Percentiles rank a stretch among this genome's conserved stretches.
These are phyloP conservation scores for Poeciliopsis retropinna DNA, from an alignment of 2,113 vertebrate species.

Conservation along the genomic window DNA sequence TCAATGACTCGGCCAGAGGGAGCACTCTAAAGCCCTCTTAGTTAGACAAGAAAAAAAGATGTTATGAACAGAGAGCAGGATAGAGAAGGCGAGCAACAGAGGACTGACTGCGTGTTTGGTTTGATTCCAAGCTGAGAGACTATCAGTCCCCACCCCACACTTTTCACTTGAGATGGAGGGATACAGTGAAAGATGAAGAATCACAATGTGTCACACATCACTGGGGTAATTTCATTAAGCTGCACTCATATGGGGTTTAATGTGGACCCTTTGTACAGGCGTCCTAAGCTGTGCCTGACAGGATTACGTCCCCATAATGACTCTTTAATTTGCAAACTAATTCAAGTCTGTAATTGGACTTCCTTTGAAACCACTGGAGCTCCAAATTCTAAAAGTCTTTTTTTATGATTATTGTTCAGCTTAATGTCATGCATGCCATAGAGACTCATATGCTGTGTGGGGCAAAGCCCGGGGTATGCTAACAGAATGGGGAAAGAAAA, in stretches of 20 bases:
- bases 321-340: slow-evolving; percentile 98
- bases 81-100: slow-evolving; percentile 30
- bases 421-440: slow-evolving; percentile 85
- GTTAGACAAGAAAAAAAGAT: slow-evolving; percentile 39
- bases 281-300: slow-evolving; percentile 84
- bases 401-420: slow-evolving; percentile 89
- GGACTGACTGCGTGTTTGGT: slow-evolving; percentile 51
- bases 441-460: slow-evolving; percentile 73
- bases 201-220: slow-evolving; percentile 69
- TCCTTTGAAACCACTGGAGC: slow-evolving; percentile 93
- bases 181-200: slow-evolving; percentile 66
- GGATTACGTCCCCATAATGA: slow-evolving; percentile 95
- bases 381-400: slow-evolving; percentile 88
- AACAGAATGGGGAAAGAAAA: background rate
- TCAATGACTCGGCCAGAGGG: slow-evolving; percentile 74
- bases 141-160: slow-evolving; percentile 41
- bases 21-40: slow-evolving; percentile 64
- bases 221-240: slow-evolving; percentile 79
- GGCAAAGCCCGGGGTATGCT: slow-evolving; percentile 8
- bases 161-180: slow-evolving; percentile 51
- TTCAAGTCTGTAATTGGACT: slow-evolving; percentile 98
- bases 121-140: slow-evolving; percentile 52
- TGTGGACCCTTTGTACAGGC: slow-evolving; percentile 74
- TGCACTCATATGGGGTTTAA: slow-evolving; percentile 76
- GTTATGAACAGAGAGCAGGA: slow-evolving; percentile 33